Evolutionary conservation across 2,888 invertebrate genomes (phyloP), one percentile per base, ranked within the genome.

Genomic region (Margaritifera margaritifera): DNA sequence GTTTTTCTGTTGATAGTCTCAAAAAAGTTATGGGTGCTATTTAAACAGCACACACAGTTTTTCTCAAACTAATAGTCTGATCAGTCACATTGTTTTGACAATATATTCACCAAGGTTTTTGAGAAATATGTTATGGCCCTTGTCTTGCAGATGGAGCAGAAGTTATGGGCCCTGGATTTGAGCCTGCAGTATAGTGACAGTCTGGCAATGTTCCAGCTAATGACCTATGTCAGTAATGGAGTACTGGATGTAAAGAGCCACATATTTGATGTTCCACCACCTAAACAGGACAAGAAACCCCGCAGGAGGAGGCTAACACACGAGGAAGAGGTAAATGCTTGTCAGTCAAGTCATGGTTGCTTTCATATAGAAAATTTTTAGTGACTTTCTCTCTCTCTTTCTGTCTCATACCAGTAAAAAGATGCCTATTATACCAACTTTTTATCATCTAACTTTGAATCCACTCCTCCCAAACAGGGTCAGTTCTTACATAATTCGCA

Each of bases 161-260:
- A 80, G 68, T 65, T 89, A 55, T 90, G 90, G 90, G 88, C 88
- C 15, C 71, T 86, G 27, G 89, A 89, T 74, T 78, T 90, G 65
- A 84, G 85, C 74, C 76, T 90, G 42, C 79, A 82, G 68, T 89
- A 89, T 79, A 86, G 85, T 67, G 88, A 89, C 75, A 84, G 80
- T 72, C 67, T 85, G 56, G 84, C 89, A 31, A 87, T 90, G 87
- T 86, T 82, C 78, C 80, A 83, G 59, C 77, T 90, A 64, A 82
- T 87, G 76, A 71, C 81, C 50, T 90, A 87, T 75, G 81, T 87
- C 64, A 89, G 88, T 31, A 83, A 84, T 55, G 89, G 88, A 22
- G 70, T 63, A 6, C 81, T 90, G 51, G 82, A 89, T 74, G 62
- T 82, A 20, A 72, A 69, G 31, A 81, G 78, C 27, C 90, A 90